phyloP scores from a whole-genome alignment of 2,888 invertebrate genomes.

The Tricholauxania praeusta region DNA sequence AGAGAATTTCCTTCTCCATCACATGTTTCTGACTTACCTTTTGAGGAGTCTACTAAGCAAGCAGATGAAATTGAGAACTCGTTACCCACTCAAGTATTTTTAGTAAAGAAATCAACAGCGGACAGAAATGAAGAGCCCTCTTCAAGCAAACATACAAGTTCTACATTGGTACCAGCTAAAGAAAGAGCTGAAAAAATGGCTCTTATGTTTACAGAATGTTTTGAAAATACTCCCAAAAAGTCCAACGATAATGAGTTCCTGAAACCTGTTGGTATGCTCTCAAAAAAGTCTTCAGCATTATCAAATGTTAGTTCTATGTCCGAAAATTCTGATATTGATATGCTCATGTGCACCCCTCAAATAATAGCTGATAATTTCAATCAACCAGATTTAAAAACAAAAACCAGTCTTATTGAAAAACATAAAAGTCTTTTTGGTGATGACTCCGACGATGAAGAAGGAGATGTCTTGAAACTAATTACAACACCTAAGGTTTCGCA shows the following conservation, averaged over 20 bases:
- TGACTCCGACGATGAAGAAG: slow-evolving; percentile 43
- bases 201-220: slow-evolving; percentile 29
- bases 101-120: background rate
- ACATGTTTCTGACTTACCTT: too few relatives aligned
- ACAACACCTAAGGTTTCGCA: slow-evolving; percentile 41
- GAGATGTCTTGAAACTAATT: slow-evolving; percentile 42
- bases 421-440: slow-evolving; percentile 43
- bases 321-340: slow-evolving; percentile 42
- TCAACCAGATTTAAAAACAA: slow-evolving; percentile 26
- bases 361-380: slow-evolving; percentile 44
- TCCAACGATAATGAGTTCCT: background rate
- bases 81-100: slow-evolving; percentile 36
- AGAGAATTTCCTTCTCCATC: too few relatives aligned
- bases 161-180: slow-evolving; percentile 35
- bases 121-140: background rate
- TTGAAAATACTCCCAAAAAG: slow-evolving; percentile 34
- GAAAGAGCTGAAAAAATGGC: background rate
- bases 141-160: slow-evolving; percentile 33
- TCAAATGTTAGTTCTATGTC: slow-evolving; percentile 23
- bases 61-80: slow-evolving; percentile 21
- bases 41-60: background rate
- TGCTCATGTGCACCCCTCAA: slow-evolving; percentile 48
- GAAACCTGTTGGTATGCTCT: background rate
- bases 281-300: slow-evolving; percentile 14
- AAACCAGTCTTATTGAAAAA: slow-evolving; percentile 33